Evolutionary conservation across 2,113 vertebrate genomes (phyloP), one percentile per base, ranked within the genome.

Genomic region (Numida meleagris): DNA sequence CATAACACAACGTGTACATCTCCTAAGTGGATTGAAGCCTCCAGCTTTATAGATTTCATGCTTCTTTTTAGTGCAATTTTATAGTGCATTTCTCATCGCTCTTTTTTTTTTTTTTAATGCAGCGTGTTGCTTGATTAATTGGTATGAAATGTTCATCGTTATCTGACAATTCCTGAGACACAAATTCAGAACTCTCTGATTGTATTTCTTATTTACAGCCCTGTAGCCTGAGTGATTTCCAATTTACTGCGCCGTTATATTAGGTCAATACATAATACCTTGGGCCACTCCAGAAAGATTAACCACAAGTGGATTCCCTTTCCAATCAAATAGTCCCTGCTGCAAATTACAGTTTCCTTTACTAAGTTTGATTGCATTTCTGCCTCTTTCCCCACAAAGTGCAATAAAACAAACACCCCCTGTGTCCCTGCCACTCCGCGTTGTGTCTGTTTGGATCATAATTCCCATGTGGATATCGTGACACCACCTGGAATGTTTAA

Each of bases 11-110:
- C 1, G 6, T n/a, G 82, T 71, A 46, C 66, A 43, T 12, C 70
- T 92, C 67, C 68, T 76, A 66, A 72, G 38, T 38, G 73, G 81
- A 82, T 62, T 67, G 91, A 66, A 83, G 63, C 86, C 79, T 89
- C 82, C 5, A 79, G 76, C 73, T 92, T 84, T 48, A 68, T 7
- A 71, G 58, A 81, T 89, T 94, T 87, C 74, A 81, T 38, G 82
- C 73, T 77, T 1, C 68, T 83, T 3, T 71, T 87, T 6, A 68
- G 65, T 3, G 36, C 42, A 57, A 76, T 92, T 87, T 72, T 59
- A 50, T 19, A 63, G 63, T 0, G 3, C 2, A 0, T 38, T 89
- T 58, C 77, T 76, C 67, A 80, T 23, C 27, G 19, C 31, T 20
- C 19, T 31, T 48, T 62, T 62, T 29, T 31, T 48, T 62, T 62